A percentile compares a stretch with the other conserved stretches of the same genome.
phyloP scores from a whole-genome alignment of 2,113 vertebrate genomes.

The Melanocharis versteri region DNA sequence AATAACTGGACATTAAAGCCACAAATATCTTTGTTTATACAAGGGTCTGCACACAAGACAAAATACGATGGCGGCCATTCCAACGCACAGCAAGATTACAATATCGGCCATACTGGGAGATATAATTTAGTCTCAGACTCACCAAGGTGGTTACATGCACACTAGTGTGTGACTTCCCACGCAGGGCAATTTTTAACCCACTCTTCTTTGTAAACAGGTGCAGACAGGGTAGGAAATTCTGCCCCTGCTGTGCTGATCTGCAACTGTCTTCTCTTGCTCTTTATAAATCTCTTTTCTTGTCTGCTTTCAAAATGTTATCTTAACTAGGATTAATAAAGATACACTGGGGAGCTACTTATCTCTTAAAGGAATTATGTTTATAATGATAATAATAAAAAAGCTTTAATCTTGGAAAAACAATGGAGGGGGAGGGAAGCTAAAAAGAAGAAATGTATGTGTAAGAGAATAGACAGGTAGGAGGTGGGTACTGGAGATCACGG shows the following conservation, averaged over 20 bases:
- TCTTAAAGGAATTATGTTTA: constrained; percentile 54
- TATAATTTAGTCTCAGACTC: background rate
- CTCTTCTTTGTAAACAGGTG: constrained; percentile 1
- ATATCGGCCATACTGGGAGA: background rate
- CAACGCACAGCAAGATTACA: background rate
- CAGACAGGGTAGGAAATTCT: background rate
- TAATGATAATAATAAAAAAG: constrained; percentile 34
- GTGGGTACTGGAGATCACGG: background rate
- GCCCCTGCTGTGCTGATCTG: constrained; percentile 42
- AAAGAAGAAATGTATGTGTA: background rate
- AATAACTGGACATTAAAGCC: background rate
- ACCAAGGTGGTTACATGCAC: background rate
- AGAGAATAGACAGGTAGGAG: background rate
- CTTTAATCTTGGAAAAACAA: constrained; percentile 41
- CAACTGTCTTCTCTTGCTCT: constrained; percentile 45
- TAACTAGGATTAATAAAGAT: constrained; percentile 62
- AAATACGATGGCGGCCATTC: background rate
- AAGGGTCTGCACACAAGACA: background rate
- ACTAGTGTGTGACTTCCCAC: background rate
- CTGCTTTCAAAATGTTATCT: constrained; percentile 68
- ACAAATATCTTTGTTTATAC: background rate
- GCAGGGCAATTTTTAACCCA: background rate
- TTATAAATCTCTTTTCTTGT: constrained; percentile 54
- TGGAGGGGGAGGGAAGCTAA: background rate
- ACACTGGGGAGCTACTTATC: constrained; percentile 58